A percentile compares a stretch with the other conserved stretches of the same genome.
These are phyloP conservation scores for Rotaria magnacalcarata DNA, from an alignment of 2,888 invertebrate species.

Conservation along the genomic window DNA sequence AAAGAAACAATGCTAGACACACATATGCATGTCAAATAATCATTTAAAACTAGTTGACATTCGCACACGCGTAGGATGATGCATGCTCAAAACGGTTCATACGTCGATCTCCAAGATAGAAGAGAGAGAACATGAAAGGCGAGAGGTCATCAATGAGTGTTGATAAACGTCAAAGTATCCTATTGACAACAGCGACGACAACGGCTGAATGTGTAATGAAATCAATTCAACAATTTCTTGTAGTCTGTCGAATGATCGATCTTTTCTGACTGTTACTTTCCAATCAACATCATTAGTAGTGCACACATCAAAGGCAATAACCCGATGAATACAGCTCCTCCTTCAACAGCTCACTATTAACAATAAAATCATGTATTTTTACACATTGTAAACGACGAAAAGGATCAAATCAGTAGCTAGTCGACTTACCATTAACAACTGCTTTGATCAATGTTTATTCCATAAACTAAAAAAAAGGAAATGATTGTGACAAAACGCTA, in stretches of 20 bases:
- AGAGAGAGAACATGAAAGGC: neutral
- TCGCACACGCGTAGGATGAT: neutral
- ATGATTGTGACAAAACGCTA: neutral
- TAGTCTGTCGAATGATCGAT: conserved; percentile 4
- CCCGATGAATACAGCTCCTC: neutral
- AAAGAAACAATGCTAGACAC: neutral
- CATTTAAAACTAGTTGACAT: conserved; percentile 3
- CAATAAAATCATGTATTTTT: neutral
- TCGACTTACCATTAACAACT: neutral
- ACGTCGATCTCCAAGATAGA: neutral
- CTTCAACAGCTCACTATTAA: neutral
- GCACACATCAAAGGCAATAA: conserved; percentile 14
- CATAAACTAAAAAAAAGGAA: neutral
- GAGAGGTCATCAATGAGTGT: conserved; percentile 6
- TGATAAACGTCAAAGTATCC: conserved; percentile 13
- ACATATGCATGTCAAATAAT: neutral
- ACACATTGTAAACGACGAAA: neutral
- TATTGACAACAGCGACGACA: neutral
- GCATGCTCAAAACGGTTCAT: neutral
- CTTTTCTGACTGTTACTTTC: neutral
- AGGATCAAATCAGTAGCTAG: neutral
- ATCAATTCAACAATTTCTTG: neutral
- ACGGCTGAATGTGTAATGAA: conserved; percentile 3
- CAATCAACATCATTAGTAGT: conserved; percentile 25
- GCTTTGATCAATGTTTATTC: neutral